Evolutionary conservation across 2,797 vertebrate species (phyloP).

Genomic region (Tachyglossus aculeatus): DNA sequence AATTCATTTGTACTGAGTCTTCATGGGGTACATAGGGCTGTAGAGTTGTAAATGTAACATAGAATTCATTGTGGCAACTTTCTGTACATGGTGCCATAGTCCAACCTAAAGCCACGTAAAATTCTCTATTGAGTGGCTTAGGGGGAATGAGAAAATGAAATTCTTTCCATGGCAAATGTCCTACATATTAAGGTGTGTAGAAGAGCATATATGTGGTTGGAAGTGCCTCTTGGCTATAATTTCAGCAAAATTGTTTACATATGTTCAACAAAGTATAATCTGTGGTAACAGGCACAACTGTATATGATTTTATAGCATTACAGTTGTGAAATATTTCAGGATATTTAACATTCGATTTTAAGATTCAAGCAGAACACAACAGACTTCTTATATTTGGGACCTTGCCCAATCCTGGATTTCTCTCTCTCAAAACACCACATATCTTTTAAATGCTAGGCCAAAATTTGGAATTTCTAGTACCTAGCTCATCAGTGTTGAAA

Average conservation of each 20-base stretch:
- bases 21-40: not conserved
- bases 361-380: not conserved
- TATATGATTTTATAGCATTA: not conserved
- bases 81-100: not conserved
- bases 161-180: slow-evolving; percentile 1
- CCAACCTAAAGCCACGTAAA: slow-evolving; percentile 6
- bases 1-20: slow-evolving; percentile 24
- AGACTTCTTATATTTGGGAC: not conserved
- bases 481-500: no score
- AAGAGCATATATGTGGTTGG: not conserved
- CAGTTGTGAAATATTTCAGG: slow-evolving; percentile 1
- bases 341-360: not conserved
- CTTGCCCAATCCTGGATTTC: not conserved
- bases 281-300: not conserved
- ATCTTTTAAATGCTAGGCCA: no score
- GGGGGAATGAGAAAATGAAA: slow-evolving; percentile 1
- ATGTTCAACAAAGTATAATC: not conserved
- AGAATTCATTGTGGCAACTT: no score
- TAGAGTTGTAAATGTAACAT: not conserved
- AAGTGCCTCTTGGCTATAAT: slow-evolving; percentile 11
- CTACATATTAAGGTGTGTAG: not conserved
- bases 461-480: no score
- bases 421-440: not conserved
- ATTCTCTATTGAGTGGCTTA: not conserved
- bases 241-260: slow-evolving; percentile 36